A percentile compares a stretch with the other conserved stretches of the same genome.
These are phyloP conservation scores for Macrosiphum euphorbiae DNA, from an alignment of 2,888 invertebrate species.

Conservation along the genomic window DNA sequence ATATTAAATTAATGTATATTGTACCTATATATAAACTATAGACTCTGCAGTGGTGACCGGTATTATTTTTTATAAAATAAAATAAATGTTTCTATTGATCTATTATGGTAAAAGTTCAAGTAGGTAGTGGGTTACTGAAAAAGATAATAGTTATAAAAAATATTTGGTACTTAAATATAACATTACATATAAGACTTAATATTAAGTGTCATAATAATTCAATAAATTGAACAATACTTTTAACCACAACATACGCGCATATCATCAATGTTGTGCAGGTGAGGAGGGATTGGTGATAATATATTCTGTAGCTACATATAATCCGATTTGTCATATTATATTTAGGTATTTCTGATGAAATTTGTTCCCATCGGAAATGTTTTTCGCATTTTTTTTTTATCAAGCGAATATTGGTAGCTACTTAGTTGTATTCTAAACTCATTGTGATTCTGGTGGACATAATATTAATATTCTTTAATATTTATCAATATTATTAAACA, in stretches of 20 bases:
- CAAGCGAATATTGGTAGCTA: background rate
- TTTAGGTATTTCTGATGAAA: background rate
- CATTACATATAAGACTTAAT: background rate
- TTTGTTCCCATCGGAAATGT: background rate
- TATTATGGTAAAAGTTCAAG: background rate
- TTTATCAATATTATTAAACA: background rate
- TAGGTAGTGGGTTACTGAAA: background rate
- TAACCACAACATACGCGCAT: background rate
- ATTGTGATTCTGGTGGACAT: background rate
- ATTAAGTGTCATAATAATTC: background rate
- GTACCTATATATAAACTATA: background rate
- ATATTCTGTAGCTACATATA: background rate
- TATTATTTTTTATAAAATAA: background rate
- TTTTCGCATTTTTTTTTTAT: background rate
- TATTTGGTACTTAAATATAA: background rate
- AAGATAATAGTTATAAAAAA: background rate
- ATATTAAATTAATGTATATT: background rate
- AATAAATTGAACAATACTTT: background rate
- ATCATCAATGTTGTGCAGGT: background rate
- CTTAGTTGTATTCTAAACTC: background rate
- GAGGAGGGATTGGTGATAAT: background rate
- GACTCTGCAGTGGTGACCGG: background rate
- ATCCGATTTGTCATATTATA: background rate
- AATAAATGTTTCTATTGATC: background rate
- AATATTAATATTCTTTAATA: background rate